Conservation (phyloP, 2,888 invertebrate genomes). For the Erpobdella octoculata region DNA sequence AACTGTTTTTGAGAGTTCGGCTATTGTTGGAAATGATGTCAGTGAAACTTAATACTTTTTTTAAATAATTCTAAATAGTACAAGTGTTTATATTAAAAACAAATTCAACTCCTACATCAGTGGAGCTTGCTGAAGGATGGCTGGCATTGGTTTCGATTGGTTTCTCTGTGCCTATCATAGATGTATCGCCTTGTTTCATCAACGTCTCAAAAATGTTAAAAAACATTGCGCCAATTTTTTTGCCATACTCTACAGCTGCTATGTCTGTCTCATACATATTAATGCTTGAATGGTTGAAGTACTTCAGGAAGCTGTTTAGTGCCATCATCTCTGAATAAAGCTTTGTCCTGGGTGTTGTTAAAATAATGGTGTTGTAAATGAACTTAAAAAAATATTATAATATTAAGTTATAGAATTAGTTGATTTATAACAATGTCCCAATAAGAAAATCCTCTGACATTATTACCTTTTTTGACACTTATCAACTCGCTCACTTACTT, state of each 20-base stretch:
- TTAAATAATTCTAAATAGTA: no score
- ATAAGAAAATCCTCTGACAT: neutral
- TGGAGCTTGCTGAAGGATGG: no score
- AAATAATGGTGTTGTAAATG: neutral
- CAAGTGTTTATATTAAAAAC: no score
- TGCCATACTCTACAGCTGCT: neutral
- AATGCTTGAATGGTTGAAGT: neutral
- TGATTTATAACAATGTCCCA: neutral
- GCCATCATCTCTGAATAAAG: neutral
- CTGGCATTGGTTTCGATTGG: no score
- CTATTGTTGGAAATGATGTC: no score
- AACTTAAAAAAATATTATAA: no score
- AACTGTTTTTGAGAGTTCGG: no score
- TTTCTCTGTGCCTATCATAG: no score
- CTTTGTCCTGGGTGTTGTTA: neutral
- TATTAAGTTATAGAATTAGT: no score
- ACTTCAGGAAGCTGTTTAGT: neutral
- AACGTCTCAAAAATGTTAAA: neutral
- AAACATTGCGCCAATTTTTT: neutral
- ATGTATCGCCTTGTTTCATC: no score
- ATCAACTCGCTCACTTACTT: neutral
- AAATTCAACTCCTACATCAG: no score
- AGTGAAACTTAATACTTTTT: no score
- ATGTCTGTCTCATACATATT: neutral
- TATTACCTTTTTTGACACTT: neutral